These are phyloP conservation scores for Tenebrosternarchus preto DNA, from an alignment of 2,113 vertebrate genomes.

Conservation along the genomic window DNA sequence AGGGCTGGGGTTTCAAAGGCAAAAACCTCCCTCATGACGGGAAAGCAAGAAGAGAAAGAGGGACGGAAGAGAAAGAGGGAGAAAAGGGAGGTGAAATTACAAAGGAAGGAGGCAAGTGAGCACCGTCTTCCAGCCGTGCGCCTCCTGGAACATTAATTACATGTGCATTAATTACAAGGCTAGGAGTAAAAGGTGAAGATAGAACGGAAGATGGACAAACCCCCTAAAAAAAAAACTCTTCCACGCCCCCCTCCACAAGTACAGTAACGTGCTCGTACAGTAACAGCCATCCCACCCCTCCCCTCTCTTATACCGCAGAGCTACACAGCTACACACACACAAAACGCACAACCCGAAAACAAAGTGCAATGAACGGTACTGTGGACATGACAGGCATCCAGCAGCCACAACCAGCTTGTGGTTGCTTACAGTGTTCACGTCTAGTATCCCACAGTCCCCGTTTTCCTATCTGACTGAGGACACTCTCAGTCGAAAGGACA, in stretches of 20 bases:
- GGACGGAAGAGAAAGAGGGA: background rate
- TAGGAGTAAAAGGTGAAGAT: conserved; percentile 39
- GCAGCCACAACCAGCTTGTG: conserved; percentile 36
- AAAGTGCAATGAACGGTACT: background rate
- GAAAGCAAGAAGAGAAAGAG: background rate
- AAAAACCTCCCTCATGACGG: background rate
- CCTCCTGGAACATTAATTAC: conserved; percentile 52
- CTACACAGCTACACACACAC: conserved; percentile 25
- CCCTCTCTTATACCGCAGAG: background rate
- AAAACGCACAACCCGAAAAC: conserved; percentile 29
- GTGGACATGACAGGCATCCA: conserved; percentile 44
- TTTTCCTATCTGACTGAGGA: background rate
- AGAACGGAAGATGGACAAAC: conserved; percentile 17
- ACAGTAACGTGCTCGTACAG: conserved; percentile 41
- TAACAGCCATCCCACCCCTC: conserved; percentile 16
- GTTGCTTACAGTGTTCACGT: background rate
- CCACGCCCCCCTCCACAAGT: conserved; percentile 38
- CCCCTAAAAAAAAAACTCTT: no score
- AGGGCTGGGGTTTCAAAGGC: background rate
- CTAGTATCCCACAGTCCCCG: background rate
- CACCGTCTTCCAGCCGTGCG: background rate
- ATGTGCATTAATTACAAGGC: conserved; percentile 56
- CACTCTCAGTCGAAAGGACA: background rate
- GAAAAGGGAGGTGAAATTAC: conserved; percentile 17
- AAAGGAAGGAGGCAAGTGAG: background rate